These are phyloP conservation scores for Chaetura pelagica DNA, from an alignment of 2,113 vertebrate genomes.

Conservation along the genomic window DNA sequence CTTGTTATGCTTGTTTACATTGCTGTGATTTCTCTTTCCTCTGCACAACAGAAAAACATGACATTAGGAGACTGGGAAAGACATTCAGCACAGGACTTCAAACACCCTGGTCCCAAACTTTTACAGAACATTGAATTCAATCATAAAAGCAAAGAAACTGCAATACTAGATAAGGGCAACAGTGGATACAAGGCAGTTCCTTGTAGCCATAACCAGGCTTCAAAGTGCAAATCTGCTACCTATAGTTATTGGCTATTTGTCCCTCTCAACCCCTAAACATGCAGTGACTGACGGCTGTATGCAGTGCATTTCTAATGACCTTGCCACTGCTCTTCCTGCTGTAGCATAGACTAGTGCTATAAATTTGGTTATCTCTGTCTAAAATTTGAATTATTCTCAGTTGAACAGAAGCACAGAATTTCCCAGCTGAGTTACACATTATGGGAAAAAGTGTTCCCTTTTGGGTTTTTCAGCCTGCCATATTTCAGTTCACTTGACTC, in stretches of 20 bases:
- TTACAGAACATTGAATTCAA: not conserved
- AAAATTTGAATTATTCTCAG: conserved; percentile 58
- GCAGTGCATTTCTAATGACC: not conserved
- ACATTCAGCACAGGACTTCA: not conserved
- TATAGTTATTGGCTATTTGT: not conserved
- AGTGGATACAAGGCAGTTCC: not conserved
- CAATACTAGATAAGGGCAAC: not conserved
- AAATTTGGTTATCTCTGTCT: conserved; percentile 64
- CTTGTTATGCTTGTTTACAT: not conserved
- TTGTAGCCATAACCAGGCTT: not conserved
- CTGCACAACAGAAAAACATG: fast-evolving
- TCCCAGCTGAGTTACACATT: conserved; percentile 62
- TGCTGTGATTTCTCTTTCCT: not conserved
- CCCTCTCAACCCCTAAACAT: not conserved
- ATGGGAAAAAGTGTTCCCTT: conserved; percentile 51
- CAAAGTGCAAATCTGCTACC: not conserved
- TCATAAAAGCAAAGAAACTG: not conserved
- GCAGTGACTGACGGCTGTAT: not conserved
- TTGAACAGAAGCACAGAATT: conserved; percentile 53
- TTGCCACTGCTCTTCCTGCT: conserved; percentile 36
- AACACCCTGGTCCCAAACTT: not conserved
- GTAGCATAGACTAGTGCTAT: conserved; percentile 29
- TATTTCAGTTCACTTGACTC: conserved; percentile 48
- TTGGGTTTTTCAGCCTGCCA: conserved; percentile 56
- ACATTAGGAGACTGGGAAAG: not conserved